Base-by-base conservation (phyloP, 2,797 vertebrate genomes). In the Sebastes umbrosus region DNA sequence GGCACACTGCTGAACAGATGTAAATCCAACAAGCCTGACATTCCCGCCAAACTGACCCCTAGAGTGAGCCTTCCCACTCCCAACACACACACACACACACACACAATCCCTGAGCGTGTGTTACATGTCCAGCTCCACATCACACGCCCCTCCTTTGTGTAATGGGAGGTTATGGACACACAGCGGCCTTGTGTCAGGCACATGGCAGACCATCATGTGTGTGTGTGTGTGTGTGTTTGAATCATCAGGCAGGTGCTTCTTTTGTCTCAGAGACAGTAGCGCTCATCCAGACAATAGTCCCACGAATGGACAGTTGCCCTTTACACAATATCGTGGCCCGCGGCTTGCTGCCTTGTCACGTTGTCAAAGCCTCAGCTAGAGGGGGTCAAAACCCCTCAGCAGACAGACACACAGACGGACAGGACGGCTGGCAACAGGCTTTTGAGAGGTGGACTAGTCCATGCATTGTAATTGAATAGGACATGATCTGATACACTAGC, bases 191-290 rank as follows among this genome's bases (percentile, higher is more conserved):
- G 96, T 97, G 96, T 95, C 96, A 93, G 95, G 95, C 96, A 90
- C 95, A 96, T 94, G 94, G 96, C 94, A 93, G 91, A 92, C 88
- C 87, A 94, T 92, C 94, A 81, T 80, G 72, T 69, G 59, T 76
- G 79, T 67, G 74, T 63, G 32, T 34, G 32, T 34, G 32, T 34
- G 32, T 34, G 32, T 34, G 72, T 81, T 60, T 73, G 78, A 62
- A 50, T 80, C 92, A 94, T 96, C 94, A 95, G 93, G 96, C 97
- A 97, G 97, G 97, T 97, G 97, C 95, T 96, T 93, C 95, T 92
- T 97, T 97, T 97, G 96, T 97, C 90, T 94, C 84, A 70, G 57
- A 90, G 94, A 92, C 93, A 86, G 83, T 63, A 91, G 95, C 94
- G 92, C 94, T 92, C 91, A 50, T 90, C 87, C 92, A 93, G 85